Base-by-base conservation (phyloP, 1,140 invertebrate species). In the Brachionus manjavacas region DNA sequence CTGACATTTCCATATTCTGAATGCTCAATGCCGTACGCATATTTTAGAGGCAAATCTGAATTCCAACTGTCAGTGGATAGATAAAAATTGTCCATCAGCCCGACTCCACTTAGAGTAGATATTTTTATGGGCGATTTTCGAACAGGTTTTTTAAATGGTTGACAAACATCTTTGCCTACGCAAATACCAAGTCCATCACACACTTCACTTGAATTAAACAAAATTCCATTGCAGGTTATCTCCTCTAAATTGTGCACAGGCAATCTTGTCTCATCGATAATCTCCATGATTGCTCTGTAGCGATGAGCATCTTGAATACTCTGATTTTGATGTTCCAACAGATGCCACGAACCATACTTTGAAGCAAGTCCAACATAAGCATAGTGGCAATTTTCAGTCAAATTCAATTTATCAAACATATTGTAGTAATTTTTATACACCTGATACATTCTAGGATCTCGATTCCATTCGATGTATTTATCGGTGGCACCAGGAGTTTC, bases 341-440 rank as follows among this genome's bases (percentile, higher is more conserved):
- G 41, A 14, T 76, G 25, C 72, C 72, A 76, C 4, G 72, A 46
- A 3, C 72, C 72, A 76, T 76, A 76, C 41, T 76, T 76, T 20
- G 72, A 76, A 20, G 72, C 16, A 25, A 49, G 43, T 49, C 72
- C 72, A 25, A 76, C 72, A 76, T 76, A 76, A 4, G 72, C 72
- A 49, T 25, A 76, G 23, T 76, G 72, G 28, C 72, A 76, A 46
- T 76, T 76, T 49, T 76, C 72, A 49, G 72, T 76, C 72, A 76
- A 49, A 49, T 76, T 76, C 2, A 76, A 23, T 76, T 28, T n/a
- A 14, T 76, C 72, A 49, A 14, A 76, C 41, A 76, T 49, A 4
- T 49, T 25, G 14, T 49, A 76, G n/a, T 76, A 49, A 49, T 76
- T 49, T 49, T 49, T 76, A 23, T 76, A 76, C 14, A 76, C 72